Base-by-base conservation (phyloP, 2,113 vertebrate genomes). In the Paracanthobrama guichenoti region DNA sequence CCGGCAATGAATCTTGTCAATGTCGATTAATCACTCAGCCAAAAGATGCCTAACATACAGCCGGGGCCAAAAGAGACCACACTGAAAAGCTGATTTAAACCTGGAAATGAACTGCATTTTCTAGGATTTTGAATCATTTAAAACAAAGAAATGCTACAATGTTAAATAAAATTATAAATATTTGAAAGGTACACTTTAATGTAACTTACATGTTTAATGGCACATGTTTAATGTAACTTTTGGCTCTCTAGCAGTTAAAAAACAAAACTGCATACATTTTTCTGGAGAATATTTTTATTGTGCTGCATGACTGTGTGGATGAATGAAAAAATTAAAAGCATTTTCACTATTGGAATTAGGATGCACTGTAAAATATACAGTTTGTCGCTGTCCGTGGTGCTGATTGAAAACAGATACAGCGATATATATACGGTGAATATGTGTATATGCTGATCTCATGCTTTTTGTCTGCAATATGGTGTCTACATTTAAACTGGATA, bases 401-500 rank as follows among this genome's bases (percentile, higher is more conserved):
- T 62, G 57, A 79, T 2, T 26, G 39, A 20, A 44, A 62, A 62
- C 22, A n/a, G 5, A n/a, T 24, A 16, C 0, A 18, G 31, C 1
- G 12, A 26, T 42, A 22, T 22, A n/a, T n/a, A n/a, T n/a, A 20
- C 4, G 20, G 18, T 42, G 20, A 24, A 14, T 31, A 28, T 64
- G 26, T 1, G 26, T 64, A 16, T 16, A 16, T 16, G 9, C 24
- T 14, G 26, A 64, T 31, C 12, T 73, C 20, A 46, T 16, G 5
- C 48, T 1, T 57, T 35, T 39, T 39, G 31, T 88, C 84, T 85
- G 74, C 72, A 83, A 85, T 59, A 69, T 77, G 28, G n/a, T 85
- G n/a, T 69, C 66, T 71, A 42, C 76, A 79, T 88, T 85, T 86
- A 35, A 87, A 66, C 84, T 39, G 24, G 71, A 84, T 72, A 8